phyloP scores from a whole-genome alignment of 2,888 invertebrate genomes.

The Uloborus plumipes region DNA sequence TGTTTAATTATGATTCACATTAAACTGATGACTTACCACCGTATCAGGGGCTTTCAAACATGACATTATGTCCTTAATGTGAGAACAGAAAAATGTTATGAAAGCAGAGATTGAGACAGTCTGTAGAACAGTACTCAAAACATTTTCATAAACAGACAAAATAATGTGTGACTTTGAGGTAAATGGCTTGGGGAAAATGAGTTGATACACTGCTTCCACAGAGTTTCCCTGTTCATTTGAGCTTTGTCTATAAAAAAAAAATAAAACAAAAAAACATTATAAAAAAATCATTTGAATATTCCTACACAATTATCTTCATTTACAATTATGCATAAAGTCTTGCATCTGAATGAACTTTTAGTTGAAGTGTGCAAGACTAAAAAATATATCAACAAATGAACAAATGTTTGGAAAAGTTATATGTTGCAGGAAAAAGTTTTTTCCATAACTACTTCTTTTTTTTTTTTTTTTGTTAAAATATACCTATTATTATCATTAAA shows the following conservation, averaged over 20 bases:
- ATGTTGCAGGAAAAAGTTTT: no score
- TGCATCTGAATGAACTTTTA: no score
- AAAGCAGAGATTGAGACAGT: constrained; percentile 33
- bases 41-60: constrained; percentile 29
- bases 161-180: constrained; percentile 9
- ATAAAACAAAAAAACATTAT: no score
- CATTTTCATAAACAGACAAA: constrained; percentile 29
- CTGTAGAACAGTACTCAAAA: constrained; percentile 25
- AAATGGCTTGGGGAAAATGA: neutral
- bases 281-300: no score
- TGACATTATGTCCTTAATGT: constrained; percentile 25
- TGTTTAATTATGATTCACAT: neutral
- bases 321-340: no score
- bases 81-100: constrained; percentile 33
- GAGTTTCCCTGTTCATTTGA: constrained; percentile 25
- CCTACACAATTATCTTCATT: no score
- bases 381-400: no score
- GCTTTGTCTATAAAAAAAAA: constrained; percentile 5
- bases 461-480: no score
- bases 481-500: no score
- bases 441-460: no score
- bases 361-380: no score
- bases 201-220: constrained; percentile 25
- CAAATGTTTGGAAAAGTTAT: no score
- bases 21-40: neutral